phyloP scores from a whole-genome alignment of 2,888 invertebrate species.

The Melieria crassipennis region DNA sequence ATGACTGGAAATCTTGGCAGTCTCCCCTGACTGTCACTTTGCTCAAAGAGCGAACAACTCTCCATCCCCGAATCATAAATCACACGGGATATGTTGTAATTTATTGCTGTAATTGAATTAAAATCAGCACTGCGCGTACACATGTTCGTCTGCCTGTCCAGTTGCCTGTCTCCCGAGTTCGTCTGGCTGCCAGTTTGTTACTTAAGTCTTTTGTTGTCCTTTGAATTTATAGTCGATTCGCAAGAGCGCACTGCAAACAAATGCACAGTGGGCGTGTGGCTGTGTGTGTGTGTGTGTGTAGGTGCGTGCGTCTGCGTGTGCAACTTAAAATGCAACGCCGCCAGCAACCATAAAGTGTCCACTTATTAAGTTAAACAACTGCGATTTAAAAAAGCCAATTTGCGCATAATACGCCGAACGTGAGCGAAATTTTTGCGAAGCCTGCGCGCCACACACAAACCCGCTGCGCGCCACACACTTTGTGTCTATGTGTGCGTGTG shows the following conservation, averaged over 20 bases:
- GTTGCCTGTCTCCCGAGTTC: too few relatives aligned
- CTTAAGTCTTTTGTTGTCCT: slow-evolving; percentile 38
- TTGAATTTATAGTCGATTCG: not conserved
- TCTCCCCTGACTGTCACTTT: too few relatives aligned
- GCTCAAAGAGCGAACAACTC: too few relatives aligned
- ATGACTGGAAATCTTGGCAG: too few relatives aligned
- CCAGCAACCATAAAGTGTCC: slow-evolving; percentile 57
- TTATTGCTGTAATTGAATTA: too few relatives aligned
- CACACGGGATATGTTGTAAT: too few relatives aligned
- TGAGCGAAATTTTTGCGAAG: slow-evolving; percentile 54
- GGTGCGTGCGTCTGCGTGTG: not conserved
- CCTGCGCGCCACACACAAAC: slow-evolving; percentile 39
- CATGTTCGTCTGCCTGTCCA: too few relatives aligned
- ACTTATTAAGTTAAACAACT: slow-evolving; percentile 44
- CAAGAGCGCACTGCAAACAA: not conserved
- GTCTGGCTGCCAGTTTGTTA: slow-evolving; percentile 32
- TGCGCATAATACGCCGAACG: slow-evolving; percentile 59
- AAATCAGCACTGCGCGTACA: too few relatives aligned
- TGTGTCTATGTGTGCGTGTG: not conserved
- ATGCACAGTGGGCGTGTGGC: not conserved
- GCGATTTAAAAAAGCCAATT: slow-evolving; percentile 60
- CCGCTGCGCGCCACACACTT: not conserved
- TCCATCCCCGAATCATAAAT: too few relatives aligned
- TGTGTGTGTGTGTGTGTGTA: slow-evolving; percentile 8
- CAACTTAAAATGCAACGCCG: slow-evolving; percentile 58